Evolutionary conservation across 2,797 vertebrate genomes (phyloP), one percentile per base, ranked within the genome.

Genomic region (Cyclopterus lumpus): DNA sequence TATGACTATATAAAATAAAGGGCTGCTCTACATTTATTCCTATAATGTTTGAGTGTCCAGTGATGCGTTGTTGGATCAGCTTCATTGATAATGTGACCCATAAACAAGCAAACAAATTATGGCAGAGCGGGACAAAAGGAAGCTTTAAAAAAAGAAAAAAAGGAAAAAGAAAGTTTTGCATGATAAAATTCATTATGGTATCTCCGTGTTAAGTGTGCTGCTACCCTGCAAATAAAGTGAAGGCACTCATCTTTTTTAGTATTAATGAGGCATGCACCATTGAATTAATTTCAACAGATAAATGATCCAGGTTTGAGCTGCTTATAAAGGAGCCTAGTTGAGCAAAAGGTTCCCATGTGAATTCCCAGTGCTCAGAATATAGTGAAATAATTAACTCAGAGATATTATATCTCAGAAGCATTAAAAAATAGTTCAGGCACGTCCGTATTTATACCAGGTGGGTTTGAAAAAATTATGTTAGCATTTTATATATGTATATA

Each of bases 201-300:
- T 20, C 18, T 55, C 48, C 62, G 54, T 67, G 49, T 75, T 67
- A 79, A 84, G 69, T 67, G 38, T 67, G 66, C 67, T 49, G n/a
- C 59, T 72, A 32, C 49, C 22, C 58, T 73, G 79, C 59, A 73
- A 71, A 81, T 48, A 78, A 86, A 79, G 61, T 51, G 36, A 66
- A 71, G 34, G 58, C 82, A 61, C 67, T 70, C 68, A 48, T 88
- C 67, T 79, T 77, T 83, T 74, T 90, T 77, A 81, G 63, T 83
- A 87, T 89, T 91, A 88, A 88, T 88, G 84, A 91, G 82, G 68
- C 57, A 67, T 49, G 71, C 75, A 42, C 67, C 63, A 67, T 63
- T 89, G 89, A 91, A 90, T 90, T 90, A 87, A 87, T 88, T 87
- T 89, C 59, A 71, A 59, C 81, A 75, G 81, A 85, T 88, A 91